Conservation (phyloP, 2,113 vertebrate genomes). For the Orycteropus afer region DNA sequence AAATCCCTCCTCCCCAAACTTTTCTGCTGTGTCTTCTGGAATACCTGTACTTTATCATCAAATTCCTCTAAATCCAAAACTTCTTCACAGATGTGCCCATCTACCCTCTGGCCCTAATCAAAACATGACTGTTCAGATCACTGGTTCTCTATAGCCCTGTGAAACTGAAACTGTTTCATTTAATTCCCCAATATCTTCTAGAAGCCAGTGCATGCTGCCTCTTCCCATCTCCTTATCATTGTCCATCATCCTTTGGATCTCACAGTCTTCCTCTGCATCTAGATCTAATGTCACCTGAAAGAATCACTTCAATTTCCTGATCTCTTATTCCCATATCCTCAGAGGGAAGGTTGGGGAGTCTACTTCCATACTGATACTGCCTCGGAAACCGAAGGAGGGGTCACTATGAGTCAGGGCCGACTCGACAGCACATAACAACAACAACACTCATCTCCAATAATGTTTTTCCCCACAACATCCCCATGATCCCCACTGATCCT, state of each 20-base stretch:
- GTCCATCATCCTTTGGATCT: not conserved
- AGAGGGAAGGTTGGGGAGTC: too few relatives aligned
- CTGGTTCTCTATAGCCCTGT: not conserved
- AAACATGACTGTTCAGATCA: not conserved
- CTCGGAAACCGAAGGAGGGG: too few relatives aligned
- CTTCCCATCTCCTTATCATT: not conserved
- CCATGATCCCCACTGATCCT: not conserved
- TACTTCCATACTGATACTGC: too few relatives aligned
- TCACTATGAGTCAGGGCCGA: too few relatives aligned
- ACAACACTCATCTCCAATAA: not conserved
- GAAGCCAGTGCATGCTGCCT: not conserved
- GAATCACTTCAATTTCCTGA: not conserved
- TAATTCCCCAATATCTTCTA: not conserved
- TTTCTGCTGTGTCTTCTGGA: rapidly evolving
- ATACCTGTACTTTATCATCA: not conserved
- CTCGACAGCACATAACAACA: too few relatives aligned
- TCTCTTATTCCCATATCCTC: not conserved
- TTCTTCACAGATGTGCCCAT: not conserved
- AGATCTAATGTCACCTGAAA: not conserved
- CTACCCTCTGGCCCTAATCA: not conserved
- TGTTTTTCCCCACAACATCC: not conserved
- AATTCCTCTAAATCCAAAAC: not conserved
- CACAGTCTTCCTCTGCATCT: not conserved
- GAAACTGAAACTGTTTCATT: not conserved
- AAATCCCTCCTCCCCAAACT: not conserved